These are phyloP conservation scores for Heterodera schachtii DNA, from an alignment of 1,140 invertebrate species.

Conservation along the genomic window DNA sequence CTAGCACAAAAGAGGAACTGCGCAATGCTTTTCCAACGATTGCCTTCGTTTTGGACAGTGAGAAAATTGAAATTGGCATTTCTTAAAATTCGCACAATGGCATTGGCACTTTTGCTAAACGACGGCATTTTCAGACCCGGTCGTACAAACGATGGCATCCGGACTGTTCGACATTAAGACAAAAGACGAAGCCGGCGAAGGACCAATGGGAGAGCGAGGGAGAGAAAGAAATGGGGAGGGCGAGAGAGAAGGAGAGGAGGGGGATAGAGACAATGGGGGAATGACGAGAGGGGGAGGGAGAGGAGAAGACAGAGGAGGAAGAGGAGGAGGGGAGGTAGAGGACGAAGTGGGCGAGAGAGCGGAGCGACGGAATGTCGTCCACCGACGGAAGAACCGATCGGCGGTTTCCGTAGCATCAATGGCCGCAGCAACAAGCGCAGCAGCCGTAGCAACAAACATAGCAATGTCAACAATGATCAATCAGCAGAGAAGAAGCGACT, in stretches of 20 bases:
- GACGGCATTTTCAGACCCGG: slow-evolving; percentile 33
- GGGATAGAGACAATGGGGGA: neutral
- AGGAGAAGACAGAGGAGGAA: too few species aligned
- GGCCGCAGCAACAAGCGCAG: too few species aligned
- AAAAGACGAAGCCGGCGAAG: too few species aligned
- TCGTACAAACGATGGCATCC: slow-evolving; percentile 50
- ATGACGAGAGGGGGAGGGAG: neutral
- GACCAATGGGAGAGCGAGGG: neutral
- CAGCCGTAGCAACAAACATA: too few species aligned
- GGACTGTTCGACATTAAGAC: slow-evolving; percentile 44
- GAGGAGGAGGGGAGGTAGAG: neutral
- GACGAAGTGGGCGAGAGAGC: neutral
- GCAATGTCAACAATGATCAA: too few species aligned
- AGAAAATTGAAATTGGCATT: slow-evolving; percentile 14
- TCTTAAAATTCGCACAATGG: too few species aligned
- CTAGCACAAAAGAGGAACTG: slow-evolving; percentile 46
- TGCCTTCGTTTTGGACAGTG: slow-evolving; percentile 38
- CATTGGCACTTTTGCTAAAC: too few species aligned
- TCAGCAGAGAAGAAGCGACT: too few species aligned
- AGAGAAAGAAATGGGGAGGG: neutral
- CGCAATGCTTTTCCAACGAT: slow-evolving; percentile 45
- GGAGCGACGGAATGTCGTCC: neutral
- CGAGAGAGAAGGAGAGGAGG: neutral
- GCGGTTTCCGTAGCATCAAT: too few species aligned
- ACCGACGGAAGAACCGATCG: too few species aligned